These are phyloP conservation scores for Pseudanteris insignis DNA, from an alignment of 2,888 invertebrate species.

Conservation along the genomic window DNA sequence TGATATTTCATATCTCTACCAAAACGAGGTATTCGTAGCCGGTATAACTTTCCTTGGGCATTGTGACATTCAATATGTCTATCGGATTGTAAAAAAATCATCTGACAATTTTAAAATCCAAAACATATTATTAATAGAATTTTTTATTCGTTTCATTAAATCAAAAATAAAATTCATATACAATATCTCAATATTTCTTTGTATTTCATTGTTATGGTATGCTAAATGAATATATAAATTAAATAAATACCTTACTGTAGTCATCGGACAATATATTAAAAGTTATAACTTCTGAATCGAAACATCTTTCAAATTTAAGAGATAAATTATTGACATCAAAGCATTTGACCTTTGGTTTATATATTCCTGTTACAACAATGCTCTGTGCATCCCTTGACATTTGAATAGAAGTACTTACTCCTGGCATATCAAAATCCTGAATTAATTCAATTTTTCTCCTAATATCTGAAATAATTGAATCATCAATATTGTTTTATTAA, in stretches of 20 bases:
- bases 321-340: slow-evolving; percentile 96
- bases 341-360: slow-evolving; percentile 95
- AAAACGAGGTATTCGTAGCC: slow-evolving; percentile 92
- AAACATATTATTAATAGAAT: no score
- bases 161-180: no score
- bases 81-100: slow-evolving; percentile 89
- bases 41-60: slow-evolving; percentile 89
- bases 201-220: no score
- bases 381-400: slow-evolving; percentile 92
- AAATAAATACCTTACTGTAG: slow-evolving; percentile 94
- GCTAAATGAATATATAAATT: no score
- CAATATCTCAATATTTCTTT: no score
- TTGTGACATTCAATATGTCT: slow-evolving; percentile 96
- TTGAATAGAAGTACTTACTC: slow-evolving; percentile 83
- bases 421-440: slow-evolving; percentile 99
- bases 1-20: slow-evolving; percentile 95
- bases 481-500: neutral
- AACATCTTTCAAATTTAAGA: slow-evolving; percentile 96
- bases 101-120: no score
- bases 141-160: no score
- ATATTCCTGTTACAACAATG: slow-evolving; percentile 91
- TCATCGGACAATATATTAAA: slow-evolving; percentile 94
- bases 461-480: slow-evolving; percentile 71
- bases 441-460: slow-evolving; percentile 92
- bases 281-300: slow-evolving; percentile 95